phyloP scores from a whole-genome alignment of 1,140 invertebrate genomes.

The Bathynomus jamesi region DNA sequence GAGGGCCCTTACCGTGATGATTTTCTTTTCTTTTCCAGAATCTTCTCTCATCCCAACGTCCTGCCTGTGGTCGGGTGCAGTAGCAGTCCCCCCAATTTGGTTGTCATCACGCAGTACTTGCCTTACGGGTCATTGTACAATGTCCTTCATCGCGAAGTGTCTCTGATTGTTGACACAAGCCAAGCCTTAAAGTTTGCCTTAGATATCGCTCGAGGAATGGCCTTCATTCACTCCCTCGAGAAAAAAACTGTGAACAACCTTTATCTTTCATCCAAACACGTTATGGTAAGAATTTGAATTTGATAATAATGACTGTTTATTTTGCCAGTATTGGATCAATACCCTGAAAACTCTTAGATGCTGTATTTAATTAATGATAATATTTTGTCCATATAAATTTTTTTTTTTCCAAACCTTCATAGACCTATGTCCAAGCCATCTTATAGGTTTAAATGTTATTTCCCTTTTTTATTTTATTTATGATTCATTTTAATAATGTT shows the following conservation, averaged over 20 bases:
- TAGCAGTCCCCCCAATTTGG: constrained; percentile 83
- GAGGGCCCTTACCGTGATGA: too few relatives aligned
- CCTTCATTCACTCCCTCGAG: constrained; percentile 90
- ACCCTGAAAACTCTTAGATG: too few relatives aligned
- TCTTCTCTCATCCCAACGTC: constrained; percentile 98
- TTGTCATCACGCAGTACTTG: constrained; percentile 93
- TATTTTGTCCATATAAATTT: too few relatives aligned
- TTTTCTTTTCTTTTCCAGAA: constrained; percentile 52
- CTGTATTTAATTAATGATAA: too few relatives aligned
- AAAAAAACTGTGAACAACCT: constrained; percentile 67
- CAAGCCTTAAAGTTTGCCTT: constrained; percentile 85
- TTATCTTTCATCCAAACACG: constrained; percentile 87
- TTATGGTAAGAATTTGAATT: constrained; percentile 64
- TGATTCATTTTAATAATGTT: too few relatives aligned
- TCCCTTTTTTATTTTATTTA: too few relatives aligned
- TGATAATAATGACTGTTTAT: too few relatives aligned
- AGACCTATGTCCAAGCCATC: too few relatives aligned
- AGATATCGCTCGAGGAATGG: constrained; percentile 92
- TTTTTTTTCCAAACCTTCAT: too few relatives aligned
- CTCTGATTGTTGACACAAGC: constrained; percentile 88
- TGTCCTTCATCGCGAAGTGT: constrained; percentile 79
- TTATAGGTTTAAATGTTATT: too few relatives aligned
- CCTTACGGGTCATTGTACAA: constrained; percentile 87
- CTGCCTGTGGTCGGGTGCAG: constrained; percentile 93
- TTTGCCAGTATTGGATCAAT: too few relatives aligned